phyloP scores from a whole-genome alignment of 2,113 vertebrate species.

The Equus quagga region DNA sequence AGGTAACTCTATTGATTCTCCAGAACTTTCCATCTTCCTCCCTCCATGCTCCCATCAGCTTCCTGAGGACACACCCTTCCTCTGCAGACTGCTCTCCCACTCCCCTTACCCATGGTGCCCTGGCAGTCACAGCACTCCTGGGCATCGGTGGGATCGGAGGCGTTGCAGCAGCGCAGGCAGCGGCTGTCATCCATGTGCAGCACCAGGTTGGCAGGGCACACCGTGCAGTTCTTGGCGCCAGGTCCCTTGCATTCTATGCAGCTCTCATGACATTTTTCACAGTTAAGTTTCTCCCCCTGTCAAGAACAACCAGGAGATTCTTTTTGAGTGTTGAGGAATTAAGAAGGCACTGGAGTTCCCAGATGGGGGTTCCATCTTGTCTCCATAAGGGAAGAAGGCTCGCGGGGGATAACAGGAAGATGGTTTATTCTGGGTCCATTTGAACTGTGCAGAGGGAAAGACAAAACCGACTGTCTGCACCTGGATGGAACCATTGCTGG shows the following conservation, averaged over 20 bases:
- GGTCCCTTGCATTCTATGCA: constrained; percentile 94
- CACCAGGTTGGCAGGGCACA: constrained; percentile 87
- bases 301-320: constrained; percentile 57
- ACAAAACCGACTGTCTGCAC: not conserved
- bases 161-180: constrained; percentile 92
- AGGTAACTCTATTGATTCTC: not conserved
- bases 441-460: not conserved
- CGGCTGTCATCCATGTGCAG: constrained; percentile 89
- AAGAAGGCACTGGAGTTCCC: not conserved
- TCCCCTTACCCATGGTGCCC: constrained; percentile 85
- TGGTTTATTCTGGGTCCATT: not conserved
- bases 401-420: not conserved
- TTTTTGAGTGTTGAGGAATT: not conserved
- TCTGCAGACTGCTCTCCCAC: not conserved
- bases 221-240: constrained; percentile 89
- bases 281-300: constrained; percentile 82
- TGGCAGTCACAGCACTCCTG: constrained; percentile 94
- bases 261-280: constrained; percentile 90
- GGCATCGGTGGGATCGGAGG: not conserved
- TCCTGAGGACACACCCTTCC: not conserved
- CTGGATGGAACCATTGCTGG: not conserved
- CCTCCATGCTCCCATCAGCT: not conserved
- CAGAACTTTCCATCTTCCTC: not conserved
- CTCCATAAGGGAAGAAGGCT: not conserved
- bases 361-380: not conserved